Conservation (phyloP, 2,888 invertebrate genomes). For the Pollenia labialis region DNA sequence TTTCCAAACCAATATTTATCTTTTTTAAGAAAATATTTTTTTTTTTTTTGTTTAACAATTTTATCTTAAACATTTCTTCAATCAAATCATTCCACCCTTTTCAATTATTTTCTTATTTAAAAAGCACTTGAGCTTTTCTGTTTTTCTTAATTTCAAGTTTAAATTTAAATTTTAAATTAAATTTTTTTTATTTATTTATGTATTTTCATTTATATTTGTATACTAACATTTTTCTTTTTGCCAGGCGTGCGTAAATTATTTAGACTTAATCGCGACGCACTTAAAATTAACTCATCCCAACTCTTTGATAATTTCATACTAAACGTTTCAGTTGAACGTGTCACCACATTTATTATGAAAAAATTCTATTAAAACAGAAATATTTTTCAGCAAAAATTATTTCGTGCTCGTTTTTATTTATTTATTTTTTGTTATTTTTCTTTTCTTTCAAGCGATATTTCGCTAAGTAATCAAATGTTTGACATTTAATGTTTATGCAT, state of each 20-base stretch:
- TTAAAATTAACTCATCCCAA: constrained; percentile 83
- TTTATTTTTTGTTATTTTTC: neutral
- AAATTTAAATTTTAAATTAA: neutral
- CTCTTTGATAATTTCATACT: constrained; percentile 84
- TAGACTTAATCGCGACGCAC: constrained; percentile 83
- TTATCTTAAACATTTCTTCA: neutral
- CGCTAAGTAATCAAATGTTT: constrained; percentile 52
- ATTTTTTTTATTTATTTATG: constrained; percentile 3
- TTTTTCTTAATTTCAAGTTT: constrained; percentile 18
- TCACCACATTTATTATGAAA: constrained; percentile 62
- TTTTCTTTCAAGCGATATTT: constrained; percentile 36
- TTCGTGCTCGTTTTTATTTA: neutral
- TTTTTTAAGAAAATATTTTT: neutral
- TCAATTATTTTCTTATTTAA: constrained; percentile 14
- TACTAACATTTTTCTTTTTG: constrained; percentile 82
- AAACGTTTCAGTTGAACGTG: constrained; percentile 66
- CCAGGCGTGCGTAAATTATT: constrained; percentile 81
- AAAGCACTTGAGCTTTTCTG: constrained; percentile 1
- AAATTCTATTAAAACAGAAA: neutral
- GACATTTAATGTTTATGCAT: constrained; percentile 35
- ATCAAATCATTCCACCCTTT: neutral
- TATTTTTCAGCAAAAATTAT: constrained; percentile 31
- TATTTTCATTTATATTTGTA: constrained; percentile 7
- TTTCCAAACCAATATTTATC: no score
- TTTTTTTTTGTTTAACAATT: neutral